Conservation (phyloP, 2,888 invertebrate genomes). For the Calameuta filiformis region DNA sequence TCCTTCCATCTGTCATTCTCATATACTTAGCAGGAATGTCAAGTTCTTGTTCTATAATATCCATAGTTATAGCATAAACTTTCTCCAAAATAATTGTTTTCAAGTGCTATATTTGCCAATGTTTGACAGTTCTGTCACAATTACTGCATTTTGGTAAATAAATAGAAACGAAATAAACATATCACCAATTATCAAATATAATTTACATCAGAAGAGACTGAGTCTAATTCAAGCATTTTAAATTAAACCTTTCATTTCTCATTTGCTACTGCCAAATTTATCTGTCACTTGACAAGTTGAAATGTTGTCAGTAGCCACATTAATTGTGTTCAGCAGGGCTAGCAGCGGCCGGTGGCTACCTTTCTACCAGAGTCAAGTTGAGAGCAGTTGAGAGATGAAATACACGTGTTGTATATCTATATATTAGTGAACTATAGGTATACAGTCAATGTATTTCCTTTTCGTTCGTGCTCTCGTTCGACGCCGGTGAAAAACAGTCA, state of each 20-base stretch:
- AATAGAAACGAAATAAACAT: neutral
- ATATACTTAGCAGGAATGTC: conserved; percentile 74
- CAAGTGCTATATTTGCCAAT: neutral
- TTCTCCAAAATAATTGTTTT: neutral
- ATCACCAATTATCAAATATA: neutral
- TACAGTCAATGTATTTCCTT: too few relatives aligned
- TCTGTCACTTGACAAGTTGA: neutral
- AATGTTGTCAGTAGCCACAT: neutral
- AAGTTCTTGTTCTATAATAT: conserved; percentile 77
- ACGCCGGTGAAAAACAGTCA: too few relatives aligned
- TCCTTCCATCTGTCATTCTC: conserved; percentile 51
- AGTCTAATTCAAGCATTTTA: neutral
- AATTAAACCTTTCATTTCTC: neutral
- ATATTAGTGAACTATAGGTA: too few relatives aligned
- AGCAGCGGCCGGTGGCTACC: too few relatives aligned
- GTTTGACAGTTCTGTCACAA: neutral
- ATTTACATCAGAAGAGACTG: neutral
- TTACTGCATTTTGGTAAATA: neutral
- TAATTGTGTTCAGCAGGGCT: too few relatives aligned
- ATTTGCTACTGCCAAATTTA: neutral
- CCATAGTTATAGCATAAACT: conserved; percentile 67
- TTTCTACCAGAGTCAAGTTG: too few relatives aligned
- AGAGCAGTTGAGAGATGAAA: too few relatives aligned
- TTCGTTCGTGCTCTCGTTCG: too few relatives aligned
- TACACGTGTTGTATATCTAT: too few relatives aligned